Base-by-base conservation (phyloP, 2,888 invertebrate genomes). In the Clitarchus hookeri region DNA sequence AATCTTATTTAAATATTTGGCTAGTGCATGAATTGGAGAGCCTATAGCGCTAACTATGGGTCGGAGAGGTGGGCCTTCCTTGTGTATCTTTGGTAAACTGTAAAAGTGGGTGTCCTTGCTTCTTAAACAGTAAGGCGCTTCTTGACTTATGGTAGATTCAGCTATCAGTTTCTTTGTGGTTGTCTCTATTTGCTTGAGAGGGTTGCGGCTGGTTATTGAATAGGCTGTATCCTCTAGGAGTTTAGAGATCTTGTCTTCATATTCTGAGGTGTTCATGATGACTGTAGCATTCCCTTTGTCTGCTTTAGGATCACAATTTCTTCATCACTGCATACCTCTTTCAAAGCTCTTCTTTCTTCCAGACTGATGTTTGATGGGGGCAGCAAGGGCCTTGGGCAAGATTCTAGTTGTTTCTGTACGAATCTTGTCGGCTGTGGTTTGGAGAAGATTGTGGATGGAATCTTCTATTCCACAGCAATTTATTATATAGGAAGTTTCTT, bases 21-120 rank as follows among this genome's bases (percentile, higher is more conserved):
- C 86, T n/a, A 86, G 44, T 48, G 25, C 25, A 25, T 86, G 48
- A 23, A 83, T 86, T n/a, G 84, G 84, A 25, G 83, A 86, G 44
- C 83, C 86, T 83, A 36, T 27, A 86, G 65, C 25, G n/a, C n/a
- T n/a, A n/a, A n/a, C n/a, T n/a, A n/a, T n/a, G n/a, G n/a, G n/a
- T n/a, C n/a, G n/a, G n/a, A n/a, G n/a, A n/a, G n/a, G n/a, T n/a
- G n/a, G n/a, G n/a, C n/a, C n/a, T n/a, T n/a, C n/a, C n/a, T n/a
- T n/a, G n/a, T n/a, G n/a, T n/a, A n/a, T n/a, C n/a, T n/a, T n/a
- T n/a, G n/a, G n/a, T n/a, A n/a, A n/a, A 53, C 83, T 19, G 25
- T 84, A 1, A 86, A 23, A 19, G 12, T 48, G 4, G 27, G 78
- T 26, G 78, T 65, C 6, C 19, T 65, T 13, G 65, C 19, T 12